These are phyloP conservation scores for Diadema setosum DNA, from an alignment of 35 echinoderm and acorn worm species.

Conservation along the genomic window DNA sequence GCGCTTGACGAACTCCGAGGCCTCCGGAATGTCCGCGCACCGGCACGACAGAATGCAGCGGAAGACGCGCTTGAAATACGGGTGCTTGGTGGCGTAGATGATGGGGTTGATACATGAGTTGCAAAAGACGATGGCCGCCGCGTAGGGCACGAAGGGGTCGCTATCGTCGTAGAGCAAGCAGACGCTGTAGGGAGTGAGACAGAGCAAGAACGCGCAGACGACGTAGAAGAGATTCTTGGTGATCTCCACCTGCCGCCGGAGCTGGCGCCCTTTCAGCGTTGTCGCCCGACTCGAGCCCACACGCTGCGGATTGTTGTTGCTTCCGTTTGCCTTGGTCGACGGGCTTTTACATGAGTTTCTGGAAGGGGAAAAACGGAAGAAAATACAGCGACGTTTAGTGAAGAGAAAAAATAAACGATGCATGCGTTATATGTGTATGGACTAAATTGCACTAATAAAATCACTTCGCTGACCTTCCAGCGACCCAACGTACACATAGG, in stretches of 20 bases:
- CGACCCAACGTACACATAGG: no score
- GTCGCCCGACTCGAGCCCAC: no score
- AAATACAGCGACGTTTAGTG: neutral
- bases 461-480: no score
- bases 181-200: slow-evolving; percentile 64
- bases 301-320: neutral
- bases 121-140: slow-evolving; percentile 47
- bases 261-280: neutral
- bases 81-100: slow-evolving; percentile 83
- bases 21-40: slow-evolving; percentile 57
- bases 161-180: slow-evolving; percentile 50
- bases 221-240: slow-evolving; percentile 91
- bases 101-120: slow-evolving; percentile 76
- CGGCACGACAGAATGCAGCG: slow-evolving; percentile 35
- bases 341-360: neutral
- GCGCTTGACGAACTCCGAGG: neutral
- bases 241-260: slow-evolving; percentile 63
- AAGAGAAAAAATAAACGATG: no score
- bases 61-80: slow-evolving; percentile 77
- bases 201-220: slow-evolving; percentile 75
- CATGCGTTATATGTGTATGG: no score
- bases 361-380: neutral
- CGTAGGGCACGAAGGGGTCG: slow-evolving; percentile 57
- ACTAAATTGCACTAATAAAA: no score
- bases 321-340: neutral